A percentile compares a stretch with the other conserved stretches of the same genome.
phyloP scores from a whole-genome alignment of 2,113 vertebrate genomes.

The Channa argus region DNA sequence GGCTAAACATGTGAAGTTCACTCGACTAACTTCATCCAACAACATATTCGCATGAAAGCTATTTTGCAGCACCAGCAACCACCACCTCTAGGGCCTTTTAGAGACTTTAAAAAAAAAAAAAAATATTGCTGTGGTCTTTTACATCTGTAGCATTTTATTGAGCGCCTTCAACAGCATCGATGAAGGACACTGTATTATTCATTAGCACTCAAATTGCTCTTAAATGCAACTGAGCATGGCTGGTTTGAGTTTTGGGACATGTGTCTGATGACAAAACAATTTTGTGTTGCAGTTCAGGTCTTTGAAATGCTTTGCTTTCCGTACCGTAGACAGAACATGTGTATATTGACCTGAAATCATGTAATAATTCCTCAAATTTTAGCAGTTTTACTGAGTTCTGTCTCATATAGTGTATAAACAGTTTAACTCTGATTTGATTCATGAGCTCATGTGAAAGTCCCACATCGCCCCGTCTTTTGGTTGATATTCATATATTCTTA shows the following conservation, averaged over 20 bases:
- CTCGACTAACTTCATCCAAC: conserved; percentile 31
- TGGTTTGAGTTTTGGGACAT: neutral
- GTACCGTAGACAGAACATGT: neutral
- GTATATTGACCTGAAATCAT: neutral
- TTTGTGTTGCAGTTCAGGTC: neutral
- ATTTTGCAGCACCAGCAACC: conserved; percentile 3
- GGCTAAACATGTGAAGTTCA: conserved; percentile 16
- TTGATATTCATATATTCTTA: conserved; percentile 76
- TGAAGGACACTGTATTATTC: conserved; percentile 43
- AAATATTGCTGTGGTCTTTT: conserved; percentile 16
- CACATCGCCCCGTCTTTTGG: conserved; percentile 43
- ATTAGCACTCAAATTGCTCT: conserved; percentile 40
- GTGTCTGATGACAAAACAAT: neutral
- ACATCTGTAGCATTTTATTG: conserved; percentile 29
- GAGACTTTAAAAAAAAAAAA: neutral
- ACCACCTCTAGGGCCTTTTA: conserved; percentile 23
- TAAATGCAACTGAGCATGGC: conserved; percentile 6
- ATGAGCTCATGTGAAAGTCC: conserved; percentile 48
- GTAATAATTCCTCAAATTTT: neutral
- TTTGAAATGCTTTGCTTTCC: neutral
- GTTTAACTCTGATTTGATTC: conserved; percentile 34
- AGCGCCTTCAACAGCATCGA: conserved; percentile 9
- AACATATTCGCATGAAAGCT: conserved; percentile 29
- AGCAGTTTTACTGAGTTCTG: no score
- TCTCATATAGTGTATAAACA: neutral